These are phyloP conservation scores for Pyrocoelia pectoralis DNA, from an alignment of 2,888 invertebrate genomes.

Conservation along the genomic window DNA sequence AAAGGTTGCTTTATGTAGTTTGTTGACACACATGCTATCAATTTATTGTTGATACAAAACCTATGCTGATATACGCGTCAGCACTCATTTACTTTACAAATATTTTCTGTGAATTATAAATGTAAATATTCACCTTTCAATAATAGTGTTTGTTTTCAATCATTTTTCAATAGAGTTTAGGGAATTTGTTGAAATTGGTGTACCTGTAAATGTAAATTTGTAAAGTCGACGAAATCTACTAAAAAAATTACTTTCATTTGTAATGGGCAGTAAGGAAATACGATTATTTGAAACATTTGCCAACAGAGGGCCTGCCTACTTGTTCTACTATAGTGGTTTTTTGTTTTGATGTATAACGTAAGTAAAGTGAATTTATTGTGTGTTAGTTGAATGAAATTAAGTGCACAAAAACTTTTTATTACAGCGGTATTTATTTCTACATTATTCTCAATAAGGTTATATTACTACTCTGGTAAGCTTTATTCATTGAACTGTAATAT, in stretches of 20 bases:
- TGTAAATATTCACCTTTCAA: no score
- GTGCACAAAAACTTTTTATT: neutral
- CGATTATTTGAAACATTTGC: neutral
- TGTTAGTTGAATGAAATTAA: no score
- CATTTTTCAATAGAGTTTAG: no score
- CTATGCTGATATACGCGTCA: no score
- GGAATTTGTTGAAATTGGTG: no score
- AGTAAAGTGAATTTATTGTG: neutral
- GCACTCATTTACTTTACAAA: no score
- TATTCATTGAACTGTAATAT: neutral
- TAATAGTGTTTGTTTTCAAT: no score
- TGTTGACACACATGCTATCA: no score
- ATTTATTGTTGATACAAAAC: no score
- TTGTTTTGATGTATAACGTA: slow-evolving; percentile 3
- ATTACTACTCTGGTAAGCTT: neutral
- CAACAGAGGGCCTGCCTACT: slow-evolving; percentile 6
- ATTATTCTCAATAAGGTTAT: neutral
- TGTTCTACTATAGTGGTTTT: neutral
- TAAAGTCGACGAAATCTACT: neutral
- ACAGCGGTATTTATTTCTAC: neutral
- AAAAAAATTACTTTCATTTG: neutral
- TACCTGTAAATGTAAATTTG: no score
- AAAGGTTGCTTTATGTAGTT: no score
- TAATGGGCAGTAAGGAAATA: neutral
- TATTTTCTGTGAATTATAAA: no score